A percentile compares a stretch with the other conserved stretches of the same genome.
Evolutionary conservation across 1,140 invertebrate species (phyloP).

Genomic region (Sinonovacula constricta): DNA sequence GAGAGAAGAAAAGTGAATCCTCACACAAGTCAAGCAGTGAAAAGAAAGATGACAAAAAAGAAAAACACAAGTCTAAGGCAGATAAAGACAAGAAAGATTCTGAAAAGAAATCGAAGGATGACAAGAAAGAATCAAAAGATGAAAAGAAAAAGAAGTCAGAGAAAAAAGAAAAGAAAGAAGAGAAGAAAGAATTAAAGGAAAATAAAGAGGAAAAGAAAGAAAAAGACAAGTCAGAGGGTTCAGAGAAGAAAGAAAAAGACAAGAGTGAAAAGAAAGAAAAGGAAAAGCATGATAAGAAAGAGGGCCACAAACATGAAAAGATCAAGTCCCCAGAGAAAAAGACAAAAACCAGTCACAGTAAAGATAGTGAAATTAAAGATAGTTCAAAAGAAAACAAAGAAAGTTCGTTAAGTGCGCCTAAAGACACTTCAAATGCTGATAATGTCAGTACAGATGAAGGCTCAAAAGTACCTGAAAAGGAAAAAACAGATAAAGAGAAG

Average conservation of each 20-base stretch:
- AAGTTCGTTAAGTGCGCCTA: background rate
- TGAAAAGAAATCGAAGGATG: slow-evolving; percentile 46
- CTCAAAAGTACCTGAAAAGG: slow-evolving; percentile 50
- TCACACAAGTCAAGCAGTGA: slow-evolving; percentile 37
- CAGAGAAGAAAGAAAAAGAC: slow-evolving; percentile 33
- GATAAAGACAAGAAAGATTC: slow-evolving; percentile 50
- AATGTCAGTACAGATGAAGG: too few species aligned
- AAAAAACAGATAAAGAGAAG: slow-evolving; percentile 53
- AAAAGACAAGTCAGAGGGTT: slow-evolving; percentile 7
- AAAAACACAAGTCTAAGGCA: slow-evolving; percentile 46
- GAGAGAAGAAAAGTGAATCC: slow-evolving; percentile 27
- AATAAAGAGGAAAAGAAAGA: slow-evolving; percentile 44
- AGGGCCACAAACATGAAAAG: too few species aligned
- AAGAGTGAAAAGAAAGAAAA: slow-evolving; percentile 41
- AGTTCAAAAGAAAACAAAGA: slow-evolving; percentile 14
- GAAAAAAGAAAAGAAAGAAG: slow-evolving; percentile 29
- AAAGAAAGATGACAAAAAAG: slow-evolving; percentile 51
- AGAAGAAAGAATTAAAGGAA: slow-evolving; percentile 31
- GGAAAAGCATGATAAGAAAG: slow-evolving; percentile 47
- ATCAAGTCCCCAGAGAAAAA: slow-evolving; percentile 50
- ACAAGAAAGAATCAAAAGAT: slow-evolving; percentile 51
- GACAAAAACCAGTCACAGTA: slow-evolving; percentile 13
- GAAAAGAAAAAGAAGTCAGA: slow-evolving; percentile 56
- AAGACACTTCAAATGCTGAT: slow-evolving; percentile 15
- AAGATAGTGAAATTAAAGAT: slow-evolving; percentile 12